Percentiles rank a stretch among this genome's conserved stretches.
Evolutionary conservation across 1,140 invertebrate genomes (phyloP).

Genomic region (Penaeus japonicus): DNA sequence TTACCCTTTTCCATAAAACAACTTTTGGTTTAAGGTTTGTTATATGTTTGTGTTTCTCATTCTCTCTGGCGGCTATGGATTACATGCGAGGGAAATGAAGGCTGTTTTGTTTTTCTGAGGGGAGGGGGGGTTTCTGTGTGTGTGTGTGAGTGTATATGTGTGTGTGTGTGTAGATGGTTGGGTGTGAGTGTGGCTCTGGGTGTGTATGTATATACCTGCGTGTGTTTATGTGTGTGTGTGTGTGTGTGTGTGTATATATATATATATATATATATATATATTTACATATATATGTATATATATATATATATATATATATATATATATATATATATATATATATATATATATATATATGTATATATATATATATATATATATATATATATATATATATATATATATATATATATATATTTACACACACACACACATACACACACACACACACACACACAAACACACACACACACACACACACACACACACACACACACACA

Average conservation of each 20-base stretch:
- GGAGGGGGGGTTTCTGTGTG: neutral
- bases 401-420: constrained; percentile 1
- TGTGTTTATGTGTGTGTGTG: neutral
- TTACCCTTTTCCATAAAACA: no score
- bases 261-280: neutral
- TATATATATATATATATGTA: neutral
- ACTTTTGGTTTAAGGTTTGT: no score
- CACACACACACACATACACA: neutral
- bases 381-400: constrained; percentile 8
- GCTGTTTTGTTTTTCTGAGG: neutral
- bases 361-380: neutral
- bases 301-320: neutral
- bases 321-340: neutral
- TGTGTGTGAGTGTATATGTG: neutral
- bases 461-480: no score
- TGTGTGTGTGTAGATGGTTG: neutral
- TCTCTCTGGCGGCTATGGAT: no score
- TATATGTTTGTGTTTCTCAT: no score
- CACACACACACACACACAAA: no score
- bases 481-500: no score
- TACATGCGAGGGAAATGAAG: no score
- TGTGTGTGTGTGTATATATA: neutral
- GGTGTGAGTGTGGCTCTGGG: neutral
- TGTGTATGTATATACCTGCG: neutral
- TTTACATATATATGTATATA: neutral